Conservation (phyloP, 37 sponge, comb jelly and placozoan species). For the Halichondria panicea region DNA sequence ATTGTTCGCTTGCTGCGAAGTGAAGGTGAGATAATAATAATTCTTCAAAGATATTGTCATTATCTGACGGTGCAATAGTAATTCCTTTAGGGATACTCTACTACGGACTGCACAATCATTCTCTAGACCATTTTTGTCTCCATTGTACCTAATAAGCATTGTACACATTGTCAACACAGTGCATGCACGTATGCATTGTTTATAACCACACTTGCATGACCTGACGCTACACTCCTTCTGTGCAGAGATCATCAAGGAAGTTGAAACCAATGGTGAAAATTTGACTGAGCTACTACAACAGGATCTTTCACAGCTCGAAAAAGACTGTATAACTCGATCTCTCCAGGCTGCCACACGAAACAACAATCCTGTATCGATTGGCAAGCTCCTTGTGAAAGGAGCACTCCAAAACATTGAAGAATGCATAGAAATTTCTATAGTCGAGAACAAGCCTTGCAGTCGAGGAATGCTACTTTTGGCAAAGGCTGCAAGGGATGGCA, state of each 20-base stretch:
- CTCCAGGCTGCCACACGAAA: conserved; percentile 54
- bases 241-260: conserved; percentile 78
- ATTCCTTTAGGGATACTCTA: no score
- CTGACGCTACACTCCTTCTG: no score
- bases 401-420: conserved; percentile 36
- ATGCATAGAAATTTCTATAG: conserved; percentile 32
- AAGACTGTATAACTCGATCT: conserved; percentile 57
- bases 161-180: no score
- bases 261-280: conserved; percentile 53
- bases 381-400: conserved; percentile 69
- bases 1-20: conserved; percentile 46
- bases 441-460: conserved; percentile 39
- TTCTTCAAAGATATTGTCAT: no score
- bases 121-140: background rate
- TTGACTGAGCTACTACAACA: conserved; percentile 50
- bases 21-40: conserved; percentile 73
- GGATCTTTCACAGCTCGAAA: conserved; percentile 40
- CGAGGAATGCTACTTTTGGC: conserved; percentile 65
- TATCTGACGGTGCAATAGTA: no score
- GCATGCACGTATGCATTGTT: background rate
- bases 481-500: conserved; percentile 47
- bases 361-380: conserved; percentile 57
- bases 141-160: no score
- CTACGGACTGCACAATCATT: no score
- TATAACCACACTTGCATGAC: no score